Evolutionary conservation across 1,140 invertebrate genomes (phyloP).

Genomic region (Semibalanus balanoides): DNA sequence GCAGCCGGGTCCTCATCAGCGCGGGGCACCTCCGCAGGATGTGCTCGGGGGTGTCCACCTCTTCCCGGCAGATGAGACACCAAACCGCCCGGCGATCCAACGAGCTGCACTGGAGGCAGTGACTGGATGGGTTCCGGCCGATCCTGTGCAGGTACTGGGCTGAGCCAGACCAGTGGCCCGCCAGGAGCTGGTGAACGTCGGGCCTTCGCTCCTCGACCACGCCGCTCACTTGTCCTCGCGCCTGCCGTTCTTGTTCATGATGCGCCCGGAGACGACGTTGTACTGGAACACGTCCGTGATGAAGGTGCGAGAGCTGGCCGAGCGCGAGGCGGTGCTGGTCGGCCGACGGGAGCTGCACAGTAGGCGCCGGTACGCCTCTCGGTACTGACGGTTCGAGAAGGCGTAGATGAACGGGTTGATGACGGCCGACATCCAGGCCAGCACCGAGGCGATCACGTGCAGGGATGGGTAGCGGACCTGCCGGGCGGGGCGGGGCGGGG

Average conservation of each 20-base stretch:
- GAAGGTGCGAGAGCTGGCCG: constrained; percentile 25
- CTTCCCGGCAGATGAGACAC: too few relatives aligned
- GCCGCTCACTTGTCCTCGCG: background rate
- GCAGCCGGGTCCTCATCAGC: too few relatives aligned
- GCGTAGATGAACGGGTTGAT: constrained; percentile 79
- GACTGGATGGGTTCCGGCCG: too few relatives aligned
- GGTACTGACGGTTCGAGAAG: constrained; percentile 64
- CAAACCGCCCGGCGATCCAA: too few relatives aligned
- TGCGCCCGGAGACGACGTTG: constrained; percentile 17
- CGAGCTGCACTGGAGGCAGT: too few relatives aligned
- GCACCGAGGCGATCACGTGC: constrained; percentile 60
- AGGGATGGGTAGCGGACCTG: constrained; percentile 45
- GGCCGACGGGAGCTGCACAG: constrained; percentile 27
- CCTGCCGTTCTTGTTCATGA: constrained; percentile 14
- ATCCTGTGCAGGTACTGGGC: too few relatives aligned
- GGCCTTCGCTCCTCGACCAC: too few relatives aligned
- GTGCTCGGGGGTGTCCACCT: too few relatives aligned
- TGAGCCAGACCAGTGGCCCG: too few relatives aligned
- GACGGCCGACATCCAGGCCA: constrained; percentile 72
- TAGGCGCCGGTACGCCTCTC: constrained; percentile 54
- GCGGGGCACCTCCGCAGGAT: too few relatives aligned
- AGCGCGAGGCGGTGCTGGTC: constrained; percentile 22
- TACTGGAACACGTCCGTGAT: constrained; percentile 27
- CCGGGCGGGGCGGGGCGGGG: constrained; percentile 9
- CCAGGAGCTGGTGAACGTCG: too few relatives aligned